These are phyloP conservation scores for Passer montanus DNA, from an alignment of 2,113 vertebrate species.

Conservation along the genomic window DNA sequence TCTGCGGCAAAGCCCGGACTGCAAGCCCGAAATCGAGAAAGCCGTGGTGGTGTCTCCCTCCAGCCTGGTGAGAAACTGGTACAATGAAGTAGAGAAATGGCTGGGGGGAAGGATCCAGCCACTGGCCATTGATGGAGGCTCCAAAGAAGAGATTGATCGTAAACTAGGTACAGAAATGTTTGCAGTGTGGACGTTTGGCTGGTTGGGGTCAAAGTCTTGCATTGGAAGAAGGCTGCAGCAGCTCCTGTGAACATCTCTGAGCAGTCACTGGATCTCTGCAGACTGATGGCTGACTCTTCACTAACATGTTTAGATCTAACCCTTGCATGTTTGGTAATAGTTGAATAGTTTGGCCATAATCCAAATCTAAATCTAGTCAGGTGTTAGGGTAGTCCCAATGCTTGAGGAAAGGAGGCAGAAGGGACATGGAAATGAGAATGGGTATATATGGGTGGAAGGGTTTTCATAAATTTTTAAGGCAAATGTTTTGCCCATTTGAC, in stretches of 20 bases:
- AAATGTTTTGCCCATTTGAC: neutral
- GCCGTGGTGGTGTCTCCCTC: conserved; percentile 94
- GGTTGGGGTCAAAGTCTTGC: neutral
- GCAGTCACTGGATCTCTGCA: neutral
- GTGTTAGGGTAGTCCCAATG: neutral
- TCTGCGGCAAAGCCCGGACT: conserved; percentile 90
- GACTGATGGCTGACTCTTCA: neutral
- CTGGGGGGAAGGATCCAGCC: conserved; percentile 89
- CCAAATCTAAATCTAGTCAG: neutral
- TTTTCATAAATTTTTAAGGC: neutral
- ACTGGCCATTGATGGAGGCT: conserved; percentile 92
- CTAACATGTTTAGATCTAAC: neutral
- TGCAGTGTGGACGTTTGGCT: rapidly evolving
- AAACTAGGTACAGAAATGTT: conserved; percentile 80
- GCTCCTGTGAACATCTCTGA: neutral
- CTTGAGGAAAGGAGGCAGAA: neutral
- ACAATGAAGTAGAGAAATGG: conserved; percentile 96
- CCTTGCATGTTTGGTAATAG: neutral
- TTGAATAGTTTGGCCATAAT: neutral
- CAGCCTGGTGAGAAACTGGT: conserved; percentile 97
- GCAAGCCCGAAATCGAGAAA: conserved; percentile 92
- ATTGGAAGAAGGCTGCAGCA: neutral
- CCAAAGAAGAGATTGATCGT: conserved; percentile 89
- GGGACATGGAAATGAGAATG: neutral
- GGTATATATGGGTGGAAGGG: neutral